These are phyloP conservation scores for Boloria euphrosyne DNA, from an alignment of 2,888 invertebrate genomes.

Conservation along the genomic window DNA sequence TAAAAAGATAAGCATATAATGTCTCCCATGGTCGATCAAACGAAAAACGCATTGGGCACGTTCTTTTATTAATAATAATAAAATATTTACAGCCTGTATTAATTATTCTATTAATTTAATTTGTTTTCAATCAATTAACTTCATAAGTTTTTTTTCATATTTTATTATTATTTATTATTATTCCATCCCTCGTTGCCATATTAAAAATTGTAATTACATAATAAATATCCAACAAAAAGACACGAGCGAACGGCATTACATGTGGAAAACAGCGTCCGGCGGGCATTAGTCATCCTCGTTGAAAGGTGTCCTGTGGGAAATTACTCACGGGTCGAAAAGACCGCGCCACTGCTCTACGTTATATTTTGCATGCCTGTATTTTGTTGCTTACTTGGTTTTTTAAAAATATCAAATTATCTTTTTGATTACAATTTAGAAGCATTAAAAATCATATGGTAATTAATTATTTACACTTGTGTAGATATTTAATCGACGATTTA, in stretches of 20 bases:
- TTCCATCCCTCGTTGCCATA: constrained; percentile 10
- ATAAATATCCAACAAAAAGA: constrained; percentile 37
- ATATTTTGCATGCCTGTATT: constrained; percentile 35
- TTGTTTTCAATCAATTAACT: no score
- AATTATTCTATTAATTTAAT: neutral
- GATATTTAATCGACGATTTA: no score
- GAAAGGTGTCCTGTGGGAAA: constrained; percentile 78
- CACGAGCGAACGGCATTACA: constrained; percentile 38
- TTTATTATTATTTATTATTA: neutral
- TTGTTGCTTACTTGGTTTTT: constrained; percentile 29
- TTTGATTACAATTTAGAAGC: neutral
- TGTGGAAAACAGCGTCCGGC: constrained; percentile 58
- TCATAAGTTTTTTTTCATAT: no score
- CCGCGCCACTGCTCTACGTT: constrained; percentile 44
- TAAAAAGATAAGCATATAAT: no score
- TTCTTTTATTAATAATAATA: no score
- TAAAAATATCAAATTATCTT: constrained; percentile 12
- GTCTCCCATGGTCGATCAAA: no score
- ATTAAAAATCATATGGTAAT: neutral
- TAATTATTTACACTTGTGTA: no score
- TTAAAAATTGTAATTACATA: constrained; percentile 36
- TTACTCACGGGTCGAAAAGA: constrained; percentile 57
- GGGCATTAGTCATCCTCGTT: constrained; percentile 73
- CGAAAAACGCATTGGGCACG: no score
- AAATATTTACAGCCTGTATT: neutral